phyloP scores from a whole-genome alignment of 2,113 vertebrate genomes.

The Sebastes fasciatus region DNA sequence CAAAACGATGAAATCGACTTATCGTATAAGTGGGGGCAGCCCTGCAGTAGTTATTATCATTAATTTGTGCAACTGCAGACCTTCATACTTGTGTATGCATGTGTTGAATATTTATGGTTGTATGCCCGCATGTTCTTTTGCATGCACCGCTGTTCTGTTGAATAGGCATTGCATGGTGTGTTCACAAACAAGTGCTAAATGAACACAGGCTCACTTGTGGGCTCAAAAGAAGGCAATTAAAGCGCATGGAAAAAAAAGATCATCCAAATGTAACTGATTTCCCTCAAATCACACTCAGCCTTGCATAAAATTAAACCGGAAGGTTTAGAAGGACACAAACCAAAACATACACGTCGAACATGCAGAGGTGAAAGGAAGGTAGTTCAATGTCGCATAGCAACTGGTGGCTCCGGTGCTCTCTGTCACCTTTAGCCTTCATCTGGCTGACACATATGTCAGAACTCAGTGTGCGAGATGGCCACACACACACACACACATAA shows the following conservation, averaged over 20 bases:
- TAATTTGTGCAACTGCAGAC: not conserved
- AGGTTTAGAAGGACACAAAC: conserved; percentile 8
- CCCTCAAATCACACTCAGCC: conserved; percentile 18
- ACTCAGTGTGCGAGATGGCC: conserved; percentile 6
- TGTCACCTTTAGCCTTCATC: conserved; percentile 61
- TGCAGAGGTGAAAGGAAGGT: conserved; percentile 18
- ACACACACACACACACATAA: conserved; percentile 4
- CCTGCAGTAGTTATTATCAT: no score
- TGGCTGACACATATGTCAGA: conserved; percentile 30
- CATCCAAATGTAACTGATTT: conserved; percentile 25
- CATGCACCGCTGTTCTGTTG: conserved; percentile 25
- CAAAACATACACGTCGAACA: conserved; percentile 28
- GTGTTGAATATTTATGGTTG: conserved; percentile 33
- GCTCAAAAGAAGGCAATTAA: conserved; percentile 50
- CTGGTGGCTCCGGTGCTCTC: conserved; percentile 54
- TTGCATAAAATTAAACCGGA: conserved; percentile 32
- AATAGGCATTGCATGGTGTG: conserved; percentile 20
- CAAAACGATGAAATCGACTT: no score
- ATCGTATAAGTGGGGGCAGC: no score
- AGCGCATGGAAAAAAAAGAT: conserved; percentile 8
- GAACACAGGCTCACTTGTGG: conserved; percentile 40
- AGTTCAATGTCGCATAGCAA: conserved; percentile 72
- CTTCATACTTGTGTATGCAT: conserved; percentile 18
- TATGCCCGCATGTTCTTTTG: conserved; percentile 6
- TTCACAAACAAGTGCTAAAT: conserved; percentile 47